phyloP scores from a whole-genome alignment of 2,888 invertebrate species.

The Trachelus stipa region DNA sequence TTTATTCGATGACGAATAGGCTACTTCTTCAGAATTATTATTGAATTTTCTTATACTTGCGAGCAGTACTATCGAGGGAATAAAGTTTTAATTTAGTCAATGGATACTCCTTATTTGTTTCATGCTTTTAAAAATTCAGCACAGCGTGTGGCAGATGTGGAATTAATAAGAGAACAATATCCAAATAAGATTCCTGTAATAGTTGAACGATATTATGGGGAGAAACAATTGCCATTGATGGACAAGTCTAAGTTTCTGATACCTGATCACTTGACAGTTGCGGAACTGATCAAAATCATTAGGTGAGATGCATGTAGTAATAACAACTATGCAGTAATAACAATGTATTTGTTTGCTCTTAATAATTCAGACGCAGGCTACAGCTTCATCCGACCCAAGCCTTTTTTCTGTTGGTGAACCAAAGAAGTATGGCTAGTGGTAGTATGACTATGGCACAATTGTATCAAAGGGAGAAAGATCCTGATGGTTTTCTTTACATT shows the following conservation, averaged over 20 bases:
- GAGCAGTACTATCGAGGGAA: background rate
- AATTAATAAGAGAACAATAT: conserved; percentile 52
- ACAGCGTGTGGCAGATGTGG: conserved; percentile 54
- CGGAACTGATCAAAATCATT: conserved; percentile 87
- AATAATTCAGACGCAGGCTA: conserved; percentile 70
- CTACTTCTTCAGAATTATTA: background rate
- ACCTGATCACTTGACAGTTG: conserved; percentile 90
- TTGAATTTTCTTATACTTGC: background rate
- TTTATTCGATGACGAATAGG: background rate
- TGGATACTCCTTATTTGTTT: background rate
- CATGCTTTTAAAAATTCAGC: conserved; percentile 32
- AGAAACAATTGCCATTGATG: conserved; percentile 79
- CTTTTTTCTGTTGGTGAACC: conserved; percentile 85
- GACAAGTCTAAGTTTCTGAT: conserved; percentile 90
- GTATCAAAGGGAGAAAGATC: conserved; percentile 80
- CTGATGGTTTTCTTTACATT: conserved; percentile 89
- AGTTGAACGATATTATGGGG: conserved; percentile 84
- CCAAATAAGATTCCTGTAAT: conserved; percentile 75
- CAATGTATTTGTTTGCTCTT: background rate
- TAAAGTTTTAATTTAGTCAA: background rate
- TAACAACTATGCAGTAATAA: background rate
- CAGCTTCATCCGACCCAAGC: conserved; percentile 76
- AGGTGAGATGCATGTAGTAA: conserved; percentile 70
- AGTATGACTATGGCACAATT: conserved; percentile 85
- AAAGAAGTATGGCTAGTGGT: conserved; percentile 84